Percentiles rank a stretch among this genome's conserved stretches.
Evolutionary conservation across 2,888 invertebrate genomes (phyloP).

Genomic region (Leptopilina syphax): DNA sequence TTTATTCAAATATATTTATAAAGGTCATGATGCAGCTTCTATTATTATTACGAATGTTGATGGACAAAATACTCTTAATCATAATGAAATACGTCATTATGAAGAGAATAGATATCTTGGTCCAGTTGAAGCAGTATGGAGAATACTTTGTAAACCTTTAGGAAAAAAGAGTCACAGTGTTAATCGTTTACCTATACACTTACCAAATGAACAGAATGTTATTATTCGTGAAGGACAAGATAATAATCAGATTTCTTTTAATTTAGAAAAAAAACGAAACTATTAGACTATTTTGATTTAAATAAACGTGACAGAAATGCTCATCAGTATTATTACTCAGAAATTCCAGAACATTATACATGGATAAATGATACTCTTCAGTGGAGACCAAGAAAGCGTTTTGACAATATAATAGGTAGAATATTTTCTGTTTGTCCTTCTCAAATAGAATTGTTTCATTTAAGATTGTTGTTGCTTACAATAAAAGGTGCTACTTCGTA

Average conservation of each 20-base stretch:
- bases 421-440: constrained; percentile 61
- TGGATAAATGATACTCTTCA: constrained; percentile 41
- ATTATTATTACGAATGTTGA: too few relatives aligned
- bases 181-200: constrained; percentile 36
- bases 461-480: too few relatives aligned
- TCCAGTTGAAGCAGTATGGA: background rate
- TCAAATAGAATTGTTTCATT: too few relatives aligned
- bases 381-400: constrained; percentile 48
- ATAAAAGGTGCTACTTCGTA: constrained; percentile 63
- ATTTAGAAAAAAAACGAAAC: background rate
- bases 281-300: constrained; percentile 34
- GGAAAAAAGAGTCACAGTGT: constrained; percentile 40
- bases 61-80: too few relatives aligned
- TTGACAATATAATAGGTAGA: constrained; percentile 56
- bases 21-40: too few relatives aligned
- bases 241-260: background rate
- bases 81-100: too few relatives aligned
- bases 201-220: constrained; percentile 44
- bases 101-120: too few relatives aligned
- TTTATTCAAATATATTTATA: too few relatives aligned
- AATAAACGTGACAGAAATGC: constrained; percentile 44
- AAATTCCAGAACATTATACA: constrained; percentile 34
- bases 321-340: too few relatives aligned
- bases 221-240: background rate
- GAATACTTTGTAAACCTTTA: background rate